Evolutionary conservation across 2,888 invertebrate genomes (phyloP).

Genomic region (Holacanthella duospinosa): DNA sequence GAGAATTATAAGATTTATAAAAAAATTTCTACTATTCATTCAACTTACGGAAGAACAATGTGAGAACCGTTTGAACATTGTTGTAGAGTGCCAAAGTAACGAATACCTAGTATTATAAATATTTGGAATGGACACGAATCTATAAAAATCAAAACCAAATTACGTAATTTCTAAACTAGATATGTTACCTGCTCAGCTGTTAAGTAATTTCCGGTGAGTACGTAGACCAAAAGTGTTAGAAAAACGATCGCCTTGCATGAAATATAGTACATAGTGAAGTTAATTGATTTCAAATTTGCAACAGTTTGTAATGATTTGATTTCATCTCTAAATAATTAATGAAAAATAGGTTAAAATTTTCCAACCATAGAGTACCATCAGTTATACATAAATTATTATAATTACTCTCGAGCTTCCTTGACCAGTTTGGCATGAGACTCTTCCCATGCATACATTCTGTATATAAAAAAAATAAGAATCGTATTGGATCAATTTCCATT

Average conservation of each 20-base stretch:
- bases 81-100: conserved; percentile 81
- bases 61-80: conserved; percentile 71
- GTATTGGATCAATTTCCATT: neutral
- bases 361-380: too few relatives aligned
- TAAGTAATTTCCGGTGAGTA: conserved; percentile 54
- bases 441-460: conserved; percentile 96
- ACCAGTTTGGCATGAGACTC: conserved; percentile 64
- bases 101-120: too few relatives aligned
- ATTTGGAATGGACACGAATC: too few relatives aligned
- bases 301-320: neutral
- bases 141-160: conserved; percentile 10
- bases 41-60: conserved; percentile 52
- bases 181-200: conserved; percentile 57
- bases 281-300: neutral
- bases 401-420: neutral
- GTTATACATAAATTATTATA: neutral
- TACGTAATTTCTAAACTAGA: neutral
- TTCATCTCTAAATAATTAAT: conserved; percentile 9
- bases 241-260: conserved; percentile 4
- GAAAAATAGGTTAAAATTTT: too few relatives aligned
- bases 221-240: conserved; percentile 50
- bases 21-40: too few relatives aligned
- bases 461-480: too few relatives aligned
- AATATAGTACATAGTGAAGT: conserved; percentile 7
- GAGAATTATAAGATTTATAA: too few relatives aligned